Base-by-base conservation (phyloP, 2,113 vertebrate genomes). In the Corydoras sp. region DNA sequence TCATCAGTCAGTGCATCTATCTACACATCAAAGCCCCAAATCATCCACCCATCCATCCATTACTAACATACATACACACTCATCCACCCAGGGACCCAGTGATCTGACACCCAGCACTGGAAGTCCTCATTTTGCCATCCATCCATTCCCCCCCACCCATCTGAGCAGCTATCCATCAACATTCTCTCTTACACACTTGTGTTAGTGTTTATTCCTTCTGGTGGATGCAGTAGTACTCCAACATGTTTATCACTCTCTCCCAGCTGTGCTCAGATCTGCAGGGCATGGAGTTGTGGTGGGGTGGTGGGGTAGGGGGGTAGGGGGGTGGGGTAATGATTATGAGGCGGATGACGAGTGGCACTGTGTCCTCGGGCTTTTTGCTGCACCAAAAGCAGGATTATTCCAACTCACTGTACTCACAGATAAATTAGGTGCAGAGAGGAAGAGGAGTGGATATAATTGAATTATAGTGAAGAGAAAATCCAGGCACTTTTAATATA, bases 211-310 rank as follows among this genome's bases (percentile, higher is more conserved):
- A 78, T 80, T 82, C 78, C 79, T 83, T 83, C 66, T 80, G 74
- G 68, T 77, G 82, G 81, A 65, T 79, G 81, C 81, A 81, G 31
- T 9, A 31, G 62, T 56, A 24, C 68, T 76, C 68, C 74, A 53
- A 58, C 77, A 82, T 88, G 85, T 87, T 90, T 90, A 90, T 90
- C 89, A 82, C 81, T 74, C 82, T 87, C 85, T 86, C 74, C 80
- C 88, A 88, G 89, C 87, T 86, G 87, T 81, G 79, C 77, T 86
- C 86, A 81, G 79, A 80, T 88, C 87, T 86, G 83, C 77, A 14
- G 85, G 84, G 61, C 73, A 69, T 65, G 18, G 58, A 76, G 71
- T 65, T 79, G 71, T 65, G 72, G 65, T 48, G 49, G 18, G 18
- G 18, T 24, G 18, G 18, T 24, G 18, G 18, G 18, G 18, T 24